Percentiles rank a stretch among this genome's conserved stretches.
Conservation (phyloP, 2,797 vertebrate species). For the Neosilurus mollespiculum region DNA sequence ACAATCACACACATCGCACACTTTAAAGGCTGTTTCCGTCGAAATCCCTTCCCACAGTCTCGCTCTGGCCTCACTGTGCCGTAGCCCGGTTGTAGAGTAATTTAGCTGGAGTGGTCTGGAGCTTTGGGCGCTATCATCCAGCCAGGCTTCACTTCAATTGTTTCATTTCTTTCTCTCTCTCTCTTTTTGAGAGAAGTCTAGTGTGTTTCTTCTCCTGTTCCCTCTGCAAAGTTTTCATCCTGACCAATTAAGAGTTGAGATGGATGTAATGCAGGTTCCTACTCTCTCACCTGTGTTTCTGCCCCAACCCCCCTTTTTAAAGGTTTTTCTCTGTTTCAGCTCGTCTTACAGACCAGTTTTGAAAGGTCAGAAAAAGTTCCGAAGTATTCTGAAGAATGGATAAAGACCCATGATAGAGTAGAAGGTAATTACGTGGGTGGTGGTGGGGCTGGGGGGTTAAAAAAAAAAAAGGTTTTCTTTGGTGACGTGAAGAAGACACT, state of each 20-base stretch:
- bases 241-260: conserved; percentile 65
- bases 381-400: neutral
- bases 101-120: conserved; percentile 51
- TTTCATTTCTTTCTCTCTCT: conserved; percentile 56
- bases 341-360: neutral
- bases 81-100: conserved; percentile 46
- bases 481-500: neutral
- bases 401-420: no score
- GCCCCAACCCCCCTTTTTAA: neutral
- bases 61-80: neutral
- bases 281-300: conserved; percentile 35
- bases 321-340: neutral
- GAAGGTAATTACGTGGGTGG: neutral
- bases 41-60: conserved; percentile 43
- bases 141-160: conserved; percentile 48
- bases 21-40: conserved; percentile 62
- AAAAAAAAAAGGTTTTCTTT: neutral
- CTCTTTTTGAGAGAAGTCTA: conserved; percentile 38
- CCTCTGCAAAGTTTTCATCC: conserved; percentile 56
- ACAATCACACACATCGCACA: conserved; percentile 36
- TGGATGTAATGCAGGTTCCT: conserved; percentile 58
- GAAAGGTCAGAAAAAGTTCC: neutral
- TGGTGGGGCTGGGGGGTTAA: neutral
- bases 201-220: conserved; percentile 37
- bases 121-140: conserved; percentile 50